These are phyloP conservation scores for Agrochola circellaris DNA, from an alignment of 2,888 invertebrate species.

Conservation along the genomic window DNA sequence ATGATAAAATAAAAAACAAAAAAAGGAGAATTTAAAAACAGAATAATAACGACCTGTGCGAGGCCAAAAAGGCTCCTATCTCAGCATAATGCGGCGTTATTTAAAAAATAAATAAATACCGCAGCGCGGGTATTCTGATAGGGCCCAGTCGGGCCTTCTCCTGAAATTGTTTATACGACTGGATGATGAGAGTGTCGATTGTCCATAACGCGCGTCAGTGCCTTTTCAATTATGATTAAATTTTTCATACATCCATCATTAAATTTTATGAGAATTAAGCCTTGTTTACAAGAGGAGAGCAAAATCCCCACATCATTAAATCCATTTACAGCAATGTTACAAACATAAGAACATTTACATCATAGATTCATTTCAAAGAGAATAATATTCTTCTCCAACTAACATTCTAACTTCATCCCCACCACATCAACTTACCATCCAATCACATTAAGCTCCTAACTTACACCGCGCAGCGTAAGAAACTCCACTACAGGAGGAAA, in stretches of 20 bases:
- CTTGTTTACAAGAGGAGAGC: neutral
- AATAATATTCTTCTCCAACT: slow-evolving; percentile 11
- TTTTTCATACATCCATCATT: neutral
- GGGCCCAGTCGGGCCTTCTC: neutral
- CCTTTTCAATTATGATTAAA: neutral
- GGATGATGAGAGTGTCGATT: neutral
- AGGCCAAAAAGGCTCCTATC: too few species aligned
- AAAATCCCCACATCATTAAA: neutral
- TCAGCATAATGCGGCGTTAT: too few species aligned
- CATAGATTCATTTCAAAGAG: neutral
- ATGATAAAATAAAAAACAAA: too few species aligned
- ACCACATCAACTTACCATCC: neutral
- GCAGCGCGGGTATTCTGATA: too few species aligned
- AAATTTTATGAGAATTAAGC: too few species aligned
- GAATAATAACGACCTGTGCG: too few species aligned
- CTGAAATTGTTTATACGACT: neutral
- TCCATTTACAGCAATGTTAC: too few species aligned
- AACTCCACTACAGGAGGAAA: slow-evolving; percentile 55
- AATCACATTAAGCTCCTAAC: slow-evolving; percentile 25
- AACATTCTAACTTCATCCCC: neutral
- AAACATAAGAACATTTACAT: neutral
- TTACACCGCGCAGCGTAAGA: slow-evolving; percentile 43
- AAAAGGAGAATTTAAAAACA: too few species aligned
- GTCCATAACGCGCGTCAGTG: neutral
- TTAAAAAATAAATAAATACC: too few species aligned